Conservation (phyloP, 2,888 invertebrate species). For the Lithophane socia region DNA sequence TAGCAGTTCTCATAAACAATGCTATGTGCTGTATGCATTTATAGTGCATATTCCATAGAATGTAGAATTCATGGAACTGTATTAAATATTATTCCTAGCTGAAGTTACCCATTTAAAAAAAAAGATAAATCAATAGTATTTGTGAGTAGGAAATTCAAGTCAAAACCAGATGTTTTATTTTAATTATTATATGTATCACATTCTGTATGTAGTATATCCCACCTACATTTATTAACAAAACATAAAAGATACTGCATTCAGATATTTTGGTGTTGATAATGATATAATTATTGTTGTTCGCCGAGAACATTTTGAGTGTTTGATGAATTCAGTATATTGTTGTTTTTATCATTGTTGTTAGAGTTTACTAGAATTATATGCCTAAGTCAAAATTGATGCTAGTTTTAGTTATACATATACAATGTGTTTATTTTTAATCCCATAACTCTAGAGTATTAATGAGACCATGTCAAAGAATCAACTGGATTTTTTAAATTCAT, state of each 20-base stretch:
- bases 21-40: neutral
- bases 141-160: conserved; percentile 1
- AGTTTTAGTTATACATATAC: neutral
- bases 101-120: conserved; percentile 17
- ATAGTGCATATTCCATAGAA: neutral
- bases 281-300: conserved; percentile 17
- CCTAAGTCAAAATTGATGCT: conserved; percentile 35
- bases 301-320: conserved; percentile 15
- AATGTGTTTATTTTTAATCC: too few relatives aligned
- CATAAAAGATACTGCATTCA: neutral
- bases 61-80: conserved; percentile 11
- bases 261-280: conserved; percentile 10
- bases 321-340: conserved; percentile 31
- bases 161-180: neutral
- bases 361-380: conserved; percentile 36
- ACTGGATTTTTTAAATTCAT: too few relatives aligned
- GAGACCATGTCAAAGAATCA: too few relatives aligned
- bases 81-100: conserved; percentile 13
- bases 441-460: too few relatives aligned
- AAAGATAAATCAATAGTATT: conserved; percentile 10
- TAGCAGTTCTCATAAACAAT: conserved; percentile 8
- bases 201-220: conserved; percentile 18
- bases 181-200: neutral
- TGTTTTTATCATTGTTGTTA: conserved; percentile 41
- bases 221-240: conserved; percentile 15